These are phyloP conservation scores for Ecdyonurus torrentis DNA, from an alignment of 2,888 invertebrate species.

Conservation along the genomic window DNA sequence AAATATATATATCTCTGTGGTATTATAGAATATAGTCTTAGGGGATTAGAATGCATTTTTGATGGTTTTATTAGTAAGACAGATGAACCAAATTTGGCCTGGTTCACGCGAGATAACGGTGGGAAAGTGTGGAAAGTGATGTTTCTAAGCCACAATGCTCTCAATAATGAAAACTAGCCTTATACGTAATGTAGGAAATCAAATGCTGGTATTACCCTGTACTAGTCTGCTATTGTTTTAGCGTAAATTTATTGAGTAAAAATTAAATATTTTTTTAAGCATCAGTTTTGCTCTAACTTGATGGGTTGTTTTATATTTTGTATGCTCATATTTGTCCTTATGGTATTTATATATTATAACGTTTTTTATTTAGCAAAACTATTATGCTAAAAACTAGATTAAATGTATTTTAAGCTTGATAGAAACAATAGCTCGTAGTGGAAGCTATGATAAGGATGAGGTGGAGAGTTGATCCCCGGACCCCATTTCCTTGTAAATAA, in stretches of 20 bases:
- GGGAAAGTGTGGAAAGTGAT: conserved; percentile 7
- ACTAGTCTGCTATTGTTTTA: too few relatives aligned
- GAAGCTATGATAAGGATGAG: neutral
- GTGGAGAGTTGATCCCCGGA: neutral
- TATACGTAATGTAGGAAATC: neutral
- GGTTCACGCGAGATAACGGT: conserved; percentile 10
- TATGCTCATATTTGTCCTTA: too few relatives aligned
- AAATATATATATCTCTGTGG: neutral
- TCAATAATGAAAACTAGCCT: neutral
- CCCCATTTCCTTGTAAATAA: neutral
- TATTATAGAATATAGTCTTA: neutral
- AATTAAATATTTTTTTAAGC: too few relatives aligned
- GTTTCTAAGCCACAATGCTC: conserved; percentile 6
- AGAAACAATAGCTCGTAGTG: neutral
- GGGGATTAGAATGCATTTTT: neutral
- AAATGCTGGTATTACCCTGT: neutral
- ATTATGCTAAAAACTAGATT: neutral
- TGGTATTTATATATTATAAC: neutral
- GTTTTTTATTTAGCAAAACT: too few relatives aligned
- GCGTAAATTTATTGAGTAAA: too few relatives aligned
- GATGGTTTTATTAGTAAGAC: neutral
- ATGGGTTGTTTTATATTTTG: too few relatives aligned
- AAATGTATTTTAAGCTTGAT: neutral
- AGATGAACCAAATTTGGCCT: conserved; percentile 1
- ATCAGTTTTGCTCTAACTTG: too few relatives aligned